Conservation (phyloP, 2,888 invertebrate species). For the Trimorus sp. region DNA sequence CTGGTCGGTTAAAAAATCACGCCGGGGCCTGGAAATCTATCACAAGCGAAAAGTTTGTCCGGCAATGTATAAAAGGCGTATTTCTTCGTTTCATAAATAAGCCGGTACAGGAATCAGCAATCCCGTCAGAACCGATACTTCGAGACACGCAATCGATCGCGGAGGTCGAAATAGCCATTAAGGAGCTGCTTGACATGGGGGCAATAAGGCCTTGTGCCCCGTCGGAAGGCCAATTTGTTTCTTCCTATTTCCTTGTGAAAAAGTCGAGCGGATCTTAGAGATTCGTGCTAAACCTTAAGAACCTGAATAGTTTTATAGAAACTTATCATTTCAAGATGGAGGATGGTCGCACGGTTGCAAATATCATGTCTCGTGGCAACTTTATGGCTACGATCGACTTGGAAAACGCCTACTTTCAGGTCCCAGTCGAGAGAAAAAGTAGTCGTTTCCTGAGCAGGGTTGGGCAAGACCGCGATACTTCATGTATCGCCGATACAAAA, state of each 20-base stretch:
- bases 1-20: background rate
- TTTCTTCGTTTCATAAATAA: background rate
- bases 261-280: slow-evolving; percentile 45
- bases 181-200: background rate
- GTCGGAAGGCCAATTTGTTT: slow-evolving; percentile 42
- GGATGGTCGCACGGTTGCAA: slow-evolving; percentile 43
- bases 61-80: slow-evolving; percentile 7
- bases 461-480: too few species aligned
- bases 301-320: slow-evolving; percentile 47
- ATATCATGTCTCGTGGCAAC: slow-evolving; percentile 30
- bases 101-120: background rate
- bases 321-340: slow-evolving; percentile 47
- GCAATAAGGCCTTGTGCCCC: slow-evolving; percentile 29
- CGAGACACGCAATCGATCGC: background rate
- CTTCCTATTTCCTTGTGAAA: slow-evolving; percentile 34
- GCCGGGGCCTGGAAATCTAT: background rate
- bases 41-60: slow-evolving; percentile 12
- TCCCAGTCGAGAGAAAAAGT: slow-evolving; percentile 36
- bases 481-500: too few species aligned
- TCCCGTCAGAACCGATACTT: background rate
- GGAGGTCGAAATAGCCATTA: background rate
- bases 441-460: too few species aligned
- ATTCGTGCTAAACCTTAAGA: slow-evolving; percentile 54
- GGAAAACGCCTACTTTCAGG: slow-evolving; percentile 49
- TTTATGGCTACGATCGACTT: slow-evolving; percentile 55